These are phyloP conservation scores for Eulemur rubriventer DNA, from an alignment of 2,797 vertebrate species.

Conservation along the genomic window DNA sequence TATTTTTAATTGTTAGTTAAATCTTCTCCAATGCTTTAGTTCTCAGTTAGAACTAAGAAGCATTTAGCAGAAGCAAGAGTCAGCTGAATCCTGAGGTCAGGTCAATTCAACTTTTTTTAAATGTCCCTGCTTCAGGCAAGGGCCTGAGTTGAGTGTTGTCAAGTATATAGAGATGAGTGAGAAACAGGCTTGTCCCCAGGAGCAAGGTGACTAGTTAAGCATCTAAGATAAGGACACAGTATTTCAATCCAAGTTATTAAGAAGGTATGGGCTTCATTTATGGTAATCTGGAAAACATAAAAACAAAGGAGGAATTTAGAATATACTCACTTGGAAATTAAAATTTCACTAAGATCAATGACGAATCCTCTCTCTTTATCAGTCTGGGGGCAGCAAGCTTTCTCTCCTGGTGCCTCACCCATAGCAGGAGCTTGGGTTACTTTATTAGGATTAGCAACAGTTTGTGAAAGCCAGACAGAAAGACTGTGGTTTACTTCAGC, in stretches of 20 bases:
- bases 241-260: neutral
- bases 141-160: neutral
- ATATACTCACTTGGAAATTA: neutral
- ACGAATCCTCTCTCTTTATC: neutral
- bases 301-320: neutral
- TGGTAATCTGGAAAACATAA: neutral
- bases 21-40: neutral
- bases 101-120: neutral
- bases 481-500: neutral
- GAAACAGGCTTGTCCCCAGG: neutral
- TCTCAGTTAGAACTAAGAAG: constrained; percentile 15
- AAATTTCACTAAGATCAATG: neutral
- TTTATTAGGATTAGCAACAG: neutral
- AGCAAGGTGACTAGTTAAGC: neutral
- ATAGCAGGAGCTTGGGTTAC: neutral
- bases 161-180: neutral
- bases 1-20: constrained; percentile 31
- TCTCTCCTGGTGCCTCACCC: neutral
- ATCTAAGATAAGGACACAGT: neutral
- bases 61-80: constrained; percentile 3
- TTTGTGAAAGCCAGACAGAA: constrained; percentile 10
- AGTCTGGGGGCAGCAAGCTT: neutral
- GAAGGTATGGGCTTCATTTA: neutral
- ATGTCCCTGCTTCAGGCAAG: neutral
- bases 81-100: constrained; percentile 10